Conservation (phyloP, 2,797 vertebrate genomes). For the Esox lucius region DNA sequence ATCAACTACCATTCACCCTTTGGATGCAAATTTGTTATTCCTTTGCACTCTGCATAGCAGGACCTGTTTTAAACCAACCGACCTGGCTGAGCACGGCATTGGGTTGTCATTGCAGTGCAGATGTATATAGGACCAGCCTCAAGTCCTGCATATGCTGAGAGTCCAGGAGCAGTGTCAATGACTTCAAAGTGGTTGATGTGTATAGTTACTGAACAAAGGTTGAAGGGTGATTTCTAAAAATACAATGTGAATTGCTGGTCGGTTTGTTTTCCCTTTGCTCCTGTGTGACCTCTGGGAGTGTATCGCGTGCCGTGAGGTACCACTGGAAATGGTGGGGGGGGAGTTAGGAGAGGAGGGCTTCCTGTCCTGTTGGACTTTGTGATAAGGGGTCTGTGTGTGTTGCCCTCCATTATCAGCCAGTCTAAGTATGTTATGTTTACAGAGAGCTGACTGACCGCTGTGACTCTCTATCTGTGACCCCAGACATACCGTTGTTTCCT, state of each 20-base stretch:
- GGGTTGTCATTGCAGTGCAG: background rate
- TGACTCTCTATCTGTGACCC: constrained; percentile 47
- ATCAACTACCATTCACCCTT: constrained; percentile 90
- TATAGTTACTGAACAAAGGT: background rate
- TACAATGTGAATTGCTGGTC: background rate
- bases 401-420: constrained; percentile 8
- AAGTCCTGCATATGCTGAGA: background rate
- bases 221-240: background rate
- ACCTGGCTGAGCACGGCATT: background rate
- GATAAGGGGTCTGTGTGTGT: constrained; percentile 50
- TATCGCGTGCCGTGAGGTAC: constrained; percentile 48
- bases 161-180: background rate
- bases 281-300: constrained; percentile 18
- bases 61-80: background rate
- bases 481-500: constrained; percentile 57
- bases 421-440: constrained; percentile 54
- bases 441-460: constrained; percentile 52
- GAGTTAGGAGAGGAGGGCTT: constrained; percentile 42
- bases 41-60: constrained; percentile 81
- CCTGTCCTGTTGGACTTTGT: constrained; percentile 56
- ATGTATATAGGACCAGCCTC: background rate
- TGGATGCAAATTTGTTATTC: constrained; percentile 91
- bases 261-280: constrained; percentile 10
- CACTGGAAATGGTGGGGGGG: constrained; percentile 22
- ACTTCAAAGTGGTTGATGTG: background rate